Evolutionary conservation across 2,797 vertebrate species (phyloP).

Genomic region (Malurus splendens): DNA sequence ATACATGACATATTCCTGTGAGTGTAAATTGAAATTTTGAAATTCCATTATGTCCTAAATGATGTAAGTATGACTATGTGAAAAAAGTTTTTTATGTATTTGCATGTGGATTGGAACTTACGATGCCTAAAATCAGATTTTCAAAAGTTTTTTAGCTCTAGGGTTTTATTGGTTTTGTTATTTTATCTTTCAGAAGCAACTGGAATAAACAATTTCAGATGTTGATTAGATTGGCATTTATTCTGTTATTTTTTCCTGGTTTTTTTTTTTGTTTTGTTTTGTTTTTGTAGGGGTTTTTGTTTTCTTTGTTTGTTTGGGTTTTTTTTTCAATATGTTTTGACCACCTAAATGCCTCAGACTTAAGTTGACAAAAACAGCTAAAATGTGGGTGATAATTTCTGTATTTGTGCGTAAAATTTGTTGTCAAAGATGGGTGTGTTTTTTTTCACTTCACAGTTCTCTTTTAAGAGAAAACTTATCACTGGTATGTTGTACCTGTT

Average conservation of each 20-base stretch:
- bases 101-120: not conserved
- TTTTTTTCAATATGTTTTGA: not conserved
- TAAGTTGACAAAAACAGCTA: not conserved
- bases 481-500: not conserved
- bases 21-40: not conserved
- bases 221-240: not conserved
- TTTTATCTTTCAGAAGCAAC: not conserved
- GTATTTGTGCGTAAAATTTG: not conserved
- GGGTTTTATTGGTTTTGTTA: not conserved
- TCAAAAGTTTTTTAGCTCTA: not conserved
- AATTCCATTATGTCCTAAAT: not conserved
- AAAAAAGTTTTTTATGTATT: not conserved
- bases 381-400: not conserved
- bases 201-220: not conserved
- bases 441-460: not conserved
- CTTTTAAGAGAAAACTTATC: not conserved
- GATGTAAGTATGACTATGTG: rapidly evolving
- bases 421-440: rapidly evolving
- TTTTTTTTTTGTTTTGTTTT: not conserved
- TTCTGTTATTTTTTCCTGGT: not conserved
- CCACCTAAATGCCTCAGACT: not conserved
- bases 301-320: not conserved
- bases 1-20: not conserved
- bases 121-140: not conserved
- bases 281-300: not conserved